Evolutionary conservation across 2,797 vertebrate genomes (phyloP).

Genomic region (Rhabdophis nuchalis): DNA sequence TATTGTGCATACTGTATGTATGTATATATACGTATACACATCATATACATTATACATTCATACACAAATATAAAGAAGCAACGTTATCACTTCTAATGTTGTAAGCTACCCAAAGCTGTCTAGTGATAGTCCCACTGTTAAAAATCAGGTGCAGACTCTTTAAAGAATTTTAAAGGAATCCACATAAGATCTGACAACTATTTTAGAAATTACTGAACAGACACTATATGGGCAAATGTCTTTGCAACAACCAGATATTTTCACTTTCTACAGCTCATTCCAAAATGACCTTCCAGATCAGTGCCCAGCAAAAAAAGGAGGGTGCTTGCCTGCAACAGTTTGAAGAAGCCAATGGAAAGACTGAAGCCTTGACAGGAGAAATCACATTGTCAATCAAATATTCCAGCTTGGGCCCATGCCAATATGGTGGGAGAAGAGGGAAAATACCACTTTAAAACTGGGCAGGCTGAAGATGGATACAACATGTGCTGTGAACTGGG

Average conservation of each 20-base stretch:
- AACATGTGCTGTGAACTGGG: not conserved
- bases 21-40: too few species aligned
- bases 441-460: not conserved
- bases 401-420: not conserved
- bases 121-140: not conserved
- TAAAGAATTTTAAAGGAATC: not conserved
- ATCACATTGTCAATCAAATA: not conserved
- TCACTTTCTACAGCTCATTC: not conserved
- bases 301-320: not conserved
- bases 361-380: not conserved
- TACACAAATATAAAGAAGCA: too few species aligned
- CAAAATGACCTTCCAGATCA: not conserved
- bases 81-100: too few species aligned
- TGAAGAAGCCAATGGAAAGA: not conserved
- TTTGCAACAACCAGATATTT: not conserved
- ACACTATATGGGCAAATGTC: not conserved
- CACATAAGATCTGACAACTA: not conserved
- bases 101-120: too few species aligned
- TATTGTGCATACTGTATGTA: too few species aligned
- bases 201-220: not conserved
- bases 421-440: not conserved
- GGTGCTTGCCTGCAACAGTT: not conserved
- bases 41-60: too few species aligned
- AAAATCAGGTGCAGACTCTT: not conserved
- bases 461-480: not conserved